These are phyloP conservation scores for Pyrrhura leucotis DNA, from an alignment of 2,797 vertebrate genomes.

Conservation along the genomic window DNA sequence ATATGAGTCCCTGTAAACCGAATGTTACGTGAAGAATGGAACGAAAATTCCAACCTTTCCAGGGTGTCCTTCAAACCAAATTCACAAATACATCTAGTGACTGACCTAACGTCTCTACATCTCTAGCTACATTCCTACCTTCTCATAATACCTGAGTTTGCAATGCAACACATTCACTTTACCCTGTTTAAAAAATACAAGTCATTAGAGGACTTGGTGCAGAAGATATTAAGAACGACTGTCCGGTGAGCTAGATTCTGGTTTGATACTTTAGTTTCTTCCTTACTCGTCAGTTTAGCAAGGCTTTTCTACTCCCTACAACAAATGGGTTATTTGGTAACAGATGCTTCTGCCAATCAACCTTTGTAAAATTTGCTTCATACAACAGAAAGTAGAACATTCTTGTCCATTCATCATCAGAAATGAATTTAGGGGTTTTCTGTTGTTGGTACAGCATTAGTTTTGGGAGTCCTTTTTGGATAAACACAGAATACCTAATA, in stretches of 20 bases:
- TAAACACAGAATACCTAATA: background rate
- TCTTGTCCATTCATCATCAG: background rate
- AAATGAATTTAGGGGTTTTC: slow-evolving; percentile 1
- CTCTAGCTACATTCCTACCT: slow-evolving; percentile 85
- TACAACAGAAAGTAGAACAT: slow-evolving; percentile 57
- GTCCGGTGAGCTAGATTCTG: slow-evolving; percentile 49
- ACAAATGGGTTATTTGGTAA: slow-evolving; percentile 62
- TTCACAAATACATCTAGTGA: slow-evolving; percentile 80
- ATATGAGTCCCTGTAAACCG: slow-evolving; percentile 73
- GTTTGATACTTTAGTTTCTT: slow-evolving; percentile 32
- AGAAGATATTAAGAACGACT: slow-evolving; percentile 73
- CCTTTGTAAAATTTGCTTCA: slow-evolving; percentile 60
- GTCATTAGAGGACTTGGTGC: slow-evolving; percentile 84
- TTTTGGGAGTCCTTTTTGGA: background rate
- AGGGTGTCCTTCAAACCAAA: slow-evolving; percentile 83
- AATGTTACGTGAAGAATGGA: slow-evolving; percentile 69
- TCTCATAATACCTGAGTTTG: slow-evolving; percentile 88
- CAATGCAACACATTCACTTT: slow-evolving; percentile 93
- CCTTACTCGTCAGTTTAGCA: slow-evolving; percentile 53
- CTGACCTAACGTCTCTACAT: slow-evolving; percentile 87
- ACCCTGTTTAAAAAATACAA: slow-evolving; percentile 94
- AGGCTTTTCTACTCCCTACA: slow-evolving; percentile 50
- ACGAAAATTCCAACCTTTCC: slow-evolving; percentile 71
- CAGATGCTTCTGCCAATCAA: slow-evolving; percentile 63
- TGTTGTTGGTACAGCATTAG: background rate